Percentiles rank a stretch among this genome's conserved stretches.
phyloP scores from a whole-genome alignment of 2,888 invertebrate species.

The Thymelicus acteon region DNA sequence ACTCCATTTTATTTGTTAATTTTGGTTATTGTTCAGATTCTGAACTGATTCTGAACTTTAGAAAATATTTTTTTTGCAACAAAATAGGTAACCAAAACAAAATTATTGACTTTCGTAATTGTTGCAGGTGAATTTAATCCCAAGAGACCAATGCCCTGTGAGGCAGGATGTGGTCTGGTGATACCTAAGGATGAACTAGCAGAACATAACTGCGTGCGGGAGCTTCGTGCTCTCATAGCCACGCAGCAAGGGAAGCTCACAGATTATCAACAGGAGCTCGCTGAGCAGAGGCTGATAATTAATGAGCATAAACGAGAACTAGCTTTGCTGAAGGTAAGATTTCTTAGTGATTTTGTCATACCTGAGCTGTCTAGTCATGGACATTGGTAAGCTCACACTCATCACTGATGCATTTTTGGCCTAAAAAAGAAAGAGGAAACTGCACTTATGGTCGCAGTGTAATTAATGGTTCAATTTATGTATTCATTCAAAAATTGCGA shows the following conservation, averaged over 20 bases:
- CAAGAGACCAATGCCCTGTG: constrained; percentile 96
- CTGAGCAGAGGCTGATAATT: constrained; percentile 93
- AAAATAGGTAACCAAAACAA: background rate
- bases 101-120: background rate
- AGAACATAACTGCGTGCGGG: constrained; percentile 97
- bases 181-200: constrained; percentile 97
- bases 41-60: too few relatives aligned
- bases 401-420: too few relatives aligned
- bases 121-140: constrained; percentile 88
- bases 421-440: too few relatives aligned
- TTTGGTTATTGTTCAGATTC: too few relatives aligned
- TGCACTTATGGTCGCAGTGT: too few relatives aligned
- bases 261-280: constrained; percentile 94
- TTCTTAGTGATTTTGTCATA: background rate
- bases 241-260: constrained; percentile 94
- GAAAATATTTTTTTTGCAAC: too few relatives aligned
- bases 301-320: constrained; percentile 96
- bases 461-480: too few relatives aligned
- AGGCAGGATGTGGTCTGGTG: constrained; percentile 96
- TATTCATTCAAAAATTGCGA: too few relatives aligned
- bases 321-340: constrained; percentile 90
- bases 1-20: too few relatives aligned
- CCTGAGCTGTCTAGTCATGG: too few relatives aligned
- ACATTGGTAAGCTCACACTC: too few relatives aligned
- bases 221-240: constrained; percentile 92